Percentiles rank a stretch among this genome's conserved stretches.
phyloP scores from a whole-genome alignment of 1,140 invertebrate genomes.

The Calosoma granatense region DNA sequence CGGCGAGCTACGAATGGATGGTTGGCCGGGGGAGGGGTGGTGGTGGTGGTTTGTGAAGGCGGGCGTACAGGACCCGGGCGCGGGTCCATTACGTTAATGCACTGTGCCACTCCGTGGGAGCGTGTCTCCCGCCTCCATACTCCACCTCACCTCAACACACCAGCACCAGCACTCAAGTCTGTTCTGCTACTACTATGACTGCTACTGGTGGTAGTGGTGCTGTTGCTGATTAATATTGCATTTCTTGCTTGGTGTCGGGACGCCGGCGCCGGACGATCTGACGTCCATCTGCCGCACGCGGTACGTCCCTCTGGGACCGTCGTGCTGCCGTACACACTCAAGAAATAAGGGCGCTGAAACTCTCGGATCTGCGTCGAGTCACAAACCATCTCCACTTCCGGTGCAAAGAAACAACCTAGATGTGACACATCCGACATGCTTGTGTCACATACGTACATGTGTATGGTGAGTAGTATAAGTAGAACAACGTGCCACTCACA shows the following conservation, averaged over 20 bases:
- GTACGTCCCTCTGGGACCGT: constrained; percentile 18
- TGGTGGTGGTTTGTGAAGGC: constrained; percentile 11
- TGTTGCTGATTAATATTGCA: constrained; percentile 29
- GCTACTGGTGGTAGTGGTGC: too few relatives aligned
- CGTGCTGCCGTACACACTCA: constrained; percentile 14
- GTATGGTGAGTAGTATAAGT: too few relatives aligned
- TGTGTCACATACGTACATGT: too few relatives aligned
- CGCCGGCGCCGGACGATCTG: constrained; percentile 20
- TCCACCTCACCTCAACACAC: not conserved
- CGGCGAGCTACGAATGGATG: constrained; percentile 13
- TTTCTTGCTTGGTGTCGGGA: constrained; percentile 26
- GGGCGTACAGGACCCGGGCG: constrained; percentile 9
- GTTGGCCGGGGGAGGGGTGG: constrained; percentile 14
- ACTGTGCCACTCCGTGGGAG: constrained; percentile 25
- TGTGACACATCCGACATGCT: constrained; percentile 17
- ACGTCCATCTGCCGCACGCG: constrained; percentile 21
- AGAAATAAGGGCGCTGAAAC: constrained; percentile 12
- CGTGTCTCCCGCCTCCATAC: not conserved
- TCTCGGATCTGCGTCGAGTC: constrained; percentile 12
- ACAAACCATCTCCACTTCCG: constrained; percentile 4
- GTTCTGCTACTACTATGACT: too few relatives aligned
- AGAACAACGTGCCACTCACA: too few relatives aligned
- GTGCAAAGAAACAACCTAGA: constrained; percentile 8
- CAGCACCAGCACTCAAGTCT: constrained; percentile 19
- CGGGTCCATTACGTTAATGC: constrained; percentile 31